phyloP scores from a whole-genome alignment of 1,140 invertebrate genomes.

The Procambarus virginalis region DNA sequence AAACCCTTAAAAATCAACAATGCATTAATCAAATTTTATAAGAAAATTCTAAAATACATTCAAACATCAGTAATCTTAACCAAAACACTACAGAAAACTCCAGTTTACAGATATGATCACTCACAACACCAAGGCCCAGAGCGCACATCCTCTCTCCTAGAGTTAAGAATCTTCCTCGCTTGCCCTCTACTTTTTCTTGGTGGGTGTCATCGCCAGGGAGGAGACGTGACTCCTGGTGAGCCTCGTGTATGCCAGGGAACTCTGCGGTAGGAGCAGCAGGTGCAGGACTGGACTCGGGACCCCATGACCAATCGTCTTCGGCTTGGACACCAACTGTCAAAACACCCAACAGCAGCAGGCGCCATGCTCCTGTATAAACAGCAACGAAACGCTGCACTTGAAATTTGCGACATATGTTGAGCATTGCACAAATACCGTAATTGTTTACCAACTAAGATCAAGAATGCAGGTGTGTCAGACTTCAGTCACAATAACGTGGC shows the following conservation, averaged over 20 bases:
- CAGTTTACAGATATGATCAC: neutral
- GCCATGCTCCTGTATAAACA: too few relatives aligned
- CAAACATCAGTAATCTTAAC: neutral
- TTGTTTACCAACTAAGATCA: too few relatives aligned
- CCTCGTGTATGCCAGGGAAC: neutral
- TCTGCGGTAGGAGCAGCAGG: neutral
- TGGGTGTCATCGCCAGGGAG: neutral
- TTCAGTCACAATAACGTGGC: too few relatives aligned
- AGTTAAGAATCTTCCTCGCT: constrained; percentile 29
- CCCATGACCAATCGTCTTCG: constrained; percentile 65
- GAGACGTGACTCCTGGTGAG: constrained; percentile 5
- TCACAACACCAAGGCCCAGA: constrained; percentile 54
- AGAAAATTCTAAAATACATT: neutral
- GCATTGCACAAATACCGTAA: too few relatives aligned
- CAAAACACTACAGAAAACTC: neutral
- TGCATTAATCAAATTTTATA: neutral
- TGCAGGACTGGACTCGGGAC: constrained; percentile 18
- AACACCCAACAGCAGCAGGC: constrained; percentile 30
- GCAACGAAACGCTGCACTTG: too few relatives aligned
- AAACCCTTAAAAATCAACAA: neutral
- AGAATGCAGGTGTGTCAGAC: too few relatives aligned
- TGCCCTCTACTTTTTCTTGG: neutral
- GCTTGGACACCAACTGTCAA: neutral
- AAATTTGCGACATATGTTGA: too few relatives aligned
- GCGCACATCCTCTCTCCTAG: constrained; percentile 58